Evolutionary conservation across 1,140 invertebrate genomes (phyloP).

Genomic region (Tyrophagus putrescentiae): DNA sequence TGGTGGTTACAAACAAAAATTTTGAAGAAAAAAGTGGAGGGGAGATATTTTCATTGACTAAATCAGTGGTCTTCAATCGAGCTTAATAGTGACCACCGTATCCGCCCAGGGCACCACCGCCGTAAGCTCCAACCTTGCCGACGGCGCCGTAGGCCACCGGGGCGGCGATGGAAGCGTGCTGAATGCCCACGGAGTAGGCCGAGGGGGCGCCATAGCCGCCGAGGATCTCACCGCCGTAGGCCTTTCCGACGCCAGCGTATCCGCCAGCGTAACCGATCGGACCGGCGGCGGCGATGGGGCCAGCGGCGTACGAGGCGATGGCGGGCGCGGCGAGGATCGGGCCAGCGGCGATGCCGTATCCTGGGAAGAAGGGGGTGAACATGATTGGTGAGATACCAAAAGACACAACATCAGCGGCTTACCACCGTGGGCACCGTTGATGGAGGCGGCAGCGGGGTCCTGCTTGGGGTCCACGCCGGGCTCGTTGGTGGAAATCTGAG

Average conservation of each 20-base stretch:
- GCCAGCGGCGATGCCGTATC: background rate
- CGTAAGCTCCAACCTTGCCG: too few relatives aligned
- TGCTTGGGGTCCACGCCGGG: slow-evolving; percentile 25
- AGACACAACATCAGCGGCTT: too few relatives aligned
- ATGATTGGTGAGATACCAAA: too few relatives aligned
- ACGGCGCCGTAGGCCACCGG: too few relatives aligned
- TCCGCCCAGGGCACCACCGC: too few relatives aligned
- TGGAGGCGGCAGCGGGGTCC: slow-evolving; percentile 20
- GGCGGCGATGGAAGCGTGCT: slow-evolving; percentile 1
- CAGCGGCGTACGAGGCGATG: background rate
- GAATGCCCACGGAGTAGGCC: slow-evolving; percentile 4
- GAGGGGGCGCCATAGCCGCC: background rate
- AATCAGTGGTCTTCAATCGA: too few relatives aligned
- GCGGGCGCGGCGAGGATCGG: background rate
- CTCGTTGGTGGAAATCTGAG: slow-evolving; percentile 25
- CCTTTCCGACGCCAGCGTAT: background rate
- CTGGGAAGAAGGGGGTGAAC: too few relatives aligned
- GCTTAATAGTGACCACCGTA: too few relatives aligned
- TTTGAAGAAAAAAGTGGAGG: too few relatives aligned
- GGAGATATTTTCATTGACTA: too few relatives aligned
- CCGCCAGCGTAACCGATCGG: background rate
- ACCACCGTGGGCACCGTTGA: background rate
- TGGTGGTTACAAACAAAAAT: too few relatives aligned
- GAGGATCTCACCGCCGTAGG: background rate
- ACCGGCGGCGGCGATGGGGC: background rate